Conservation (phyloP, 2,797 vertebrate species). For the Diplodus sargus region DNA sequence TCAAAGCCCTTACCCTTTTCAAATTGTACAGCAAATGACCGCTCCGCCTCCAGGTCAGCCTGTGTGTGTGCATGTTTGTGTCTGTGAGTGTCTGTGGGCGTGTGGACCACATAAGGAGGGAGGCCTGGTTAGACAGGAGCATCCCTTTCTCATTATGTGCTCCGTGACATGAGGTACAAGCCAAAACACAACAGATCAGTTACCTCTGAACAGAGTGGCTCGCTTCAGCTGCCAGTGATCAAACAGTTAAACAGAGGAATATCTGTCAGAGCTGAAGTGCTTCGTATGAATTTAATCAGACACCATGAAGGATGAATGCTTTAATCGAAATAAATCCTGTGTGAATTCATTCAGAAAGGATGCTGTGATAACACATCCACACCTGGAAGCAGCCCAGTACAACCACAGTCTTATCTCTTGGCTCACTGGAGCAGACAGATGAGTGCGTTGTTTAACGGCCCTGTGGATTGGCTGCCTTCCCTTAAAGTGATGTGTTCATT, state of each 20-base stretch:
- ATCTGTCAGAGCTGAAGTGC: constrained; percentile 13
- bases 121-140: constrained; percentile 33
- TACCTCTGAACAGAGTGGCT: constrained; percentile 32
- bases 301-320: neutral
- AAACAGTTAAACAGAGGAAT: constrained; percentile 24
- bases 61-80: neutral
- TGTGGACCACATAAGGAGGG: constrained; percentile 18
- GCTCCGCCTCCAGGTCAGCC: constrained; percentile 41
- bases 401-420: constrained; percentile 45
- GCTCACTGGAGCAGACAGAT: constrained; percentile 42
- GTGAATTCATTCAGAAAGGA: constrained; percentile 9
- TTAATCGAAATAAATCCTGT: neutral
- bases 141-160: constrained; percentile 29
- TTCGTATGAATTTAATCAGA: constrained; percentile 16
- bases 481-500: constrained; percentile 43
- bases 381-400: constrained; percentile 42
- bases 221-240: constrained; percentile 25
- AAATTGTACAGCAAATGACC: constrained; percentile 52
- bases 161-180: constrained; percentile 51
- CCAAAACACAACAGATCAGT: constrained; percentile 44
- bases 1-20: constrained; percentile 51
- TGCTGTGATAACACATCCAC: constrained; percentile 15
- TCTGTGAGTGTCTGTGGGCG: neutral
- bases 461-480: constrained; percentile 51
- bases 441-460: constrained; percentile 52